A percentile compares a stretch with the other conserved stretches of the same genome.
These are phyloP conservation scores for Gymnoscopelus microlampas DNA, from an alignment of 2,797 vertebrate species.

Conservation along the genomic window DNA sequence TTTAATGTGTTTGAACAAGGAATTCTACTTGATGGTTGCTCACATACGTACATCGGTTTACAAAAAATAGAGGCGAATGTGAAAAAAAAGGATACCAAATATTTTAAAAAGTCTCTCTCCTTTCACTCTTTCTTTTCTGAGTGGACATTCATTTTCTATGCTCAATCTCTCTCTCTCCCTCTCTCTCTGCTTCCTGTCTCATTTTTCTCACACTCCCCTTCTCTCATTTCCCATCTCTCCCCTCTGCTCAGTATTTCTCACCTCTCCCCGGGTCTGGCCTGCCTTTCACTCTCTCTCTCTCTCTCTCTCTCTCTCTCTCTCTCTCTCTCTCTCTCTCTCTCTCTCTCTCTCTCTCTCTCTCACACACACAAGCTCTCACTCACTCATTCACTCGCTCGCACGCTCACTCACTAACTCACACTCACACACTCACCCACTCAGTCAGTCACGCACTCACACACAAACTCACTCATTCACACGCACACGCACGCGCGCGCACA, in stretches of 20 bases:
- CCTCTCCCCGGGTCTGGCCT: slow-evolving; percentile 34
- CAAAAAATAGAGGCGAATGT: too few species aligned
- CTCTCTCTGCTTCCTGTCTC: slow-evolving; percentile 27
- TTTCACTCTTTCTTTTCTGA: too few species aligned
- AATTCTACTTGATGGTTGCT: too few species aligned
- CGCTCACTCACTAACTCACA: slow-evolving; percentile 8
- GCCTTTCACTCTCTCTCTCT: slow-evolving; percentile 35
- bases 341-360: neutral
- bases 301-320: slow-evolving; percentile 12
- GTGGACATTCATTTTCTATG: too few species aligned
- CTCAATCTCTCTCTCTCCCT: slow-evolving; percentile 8
- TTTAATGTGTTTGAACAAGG: too few species aligned
- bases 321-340: slow-evolving; percentile 11
- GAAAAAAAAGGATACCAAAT: too few species aligned
- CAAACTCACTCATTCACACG: slow-evolving; percentile 3
- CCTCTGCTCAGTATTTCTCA: slow-evolving; percentile 52
- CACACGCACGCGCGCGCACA: slow-evolving; percentile 12
- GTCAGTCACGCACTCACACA: too few species aligned
- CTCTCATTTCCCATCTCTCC: slow-evolving; percentile 1
- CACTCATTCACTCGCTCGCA: slow-evolving; percentile 18
- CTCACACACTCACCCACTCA: too few species aligned
- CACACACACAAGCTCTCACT: slow-evolving; percentile 8
- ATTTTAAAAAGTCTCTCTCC: too few species aligned
- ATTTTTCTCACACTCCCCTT: slow-evolving; percentile 6
- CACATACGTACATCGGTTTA: too few species aligned